Evolutionary conservation across 1,140 invertebrate species (phyloP).

Genomic region (Drosophila sp.): DNA sequence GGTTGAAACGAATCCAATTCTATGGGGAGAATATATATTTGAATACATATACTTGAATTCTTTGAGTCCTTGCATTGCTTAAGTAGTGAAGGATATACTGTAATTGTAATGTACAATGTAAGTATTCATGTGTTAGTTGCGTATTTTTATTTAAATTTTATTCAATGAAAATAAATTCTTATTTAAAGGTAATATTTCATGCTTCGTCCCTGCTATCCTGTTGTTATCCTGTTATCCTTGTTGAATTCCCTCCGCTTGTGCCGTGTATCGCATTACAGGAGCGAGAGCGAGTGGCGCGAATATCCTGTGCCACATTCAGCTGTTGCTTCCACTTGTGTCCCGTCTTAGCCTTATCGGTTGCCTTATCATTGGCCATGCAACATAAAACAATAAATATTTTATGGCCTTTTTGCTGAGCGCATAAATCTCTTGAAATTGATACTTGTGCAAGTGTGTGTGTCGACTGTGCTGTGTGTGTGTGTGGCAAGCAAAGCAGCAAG

Average conservation of each 20-base stretch:
- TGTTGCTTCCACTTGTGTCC: conserved; percentile 51
- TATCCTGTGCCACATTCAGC: conserved; percentile 39
- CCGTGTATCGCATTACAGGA: conserved; percentile 58
- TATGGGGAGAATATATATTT: no score
- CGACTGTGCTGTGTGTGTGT: neutral
- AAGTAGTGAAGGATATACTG: neutral
- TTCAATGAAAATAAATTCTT: conserved; percentile 58
- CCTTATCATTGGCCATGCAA: conserved; percentile 68
- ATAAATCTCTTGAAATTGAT: conserved; percentile 79
- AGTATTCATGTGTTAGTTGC: neutral
- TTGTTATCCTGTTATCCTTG: conserved; percentile 20
- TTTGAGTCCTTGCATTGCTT: conserved; percentile 1
- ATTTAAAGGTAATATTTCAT: conserved; percentile 69
- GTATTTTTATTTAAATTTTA: conserved; percentile 61
- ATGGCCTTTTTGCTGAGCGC: conserved; percentile 68
- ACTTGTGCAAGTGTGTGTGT: conserved; percentile 29
- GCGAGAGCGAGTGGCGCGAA: conserved; percentile 10
- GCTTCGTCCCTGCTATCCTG: conserved; percentile 7
- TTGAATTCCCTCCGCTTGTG: neutral
- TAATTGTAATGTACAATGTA: neutral
- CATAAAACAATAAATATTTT: conserved; percentile 81
- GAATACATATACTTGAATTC: neutral
- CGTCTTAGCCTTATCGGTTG: conserved; percentile 40
- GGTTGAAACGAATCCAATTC: neutral
- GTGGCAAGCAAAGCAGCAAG: conserved; percentile 24